Conservation (phyloP, 30 jellyfish, hydroid and myxozoan species). For the Hydractinia echinata region DNA sequence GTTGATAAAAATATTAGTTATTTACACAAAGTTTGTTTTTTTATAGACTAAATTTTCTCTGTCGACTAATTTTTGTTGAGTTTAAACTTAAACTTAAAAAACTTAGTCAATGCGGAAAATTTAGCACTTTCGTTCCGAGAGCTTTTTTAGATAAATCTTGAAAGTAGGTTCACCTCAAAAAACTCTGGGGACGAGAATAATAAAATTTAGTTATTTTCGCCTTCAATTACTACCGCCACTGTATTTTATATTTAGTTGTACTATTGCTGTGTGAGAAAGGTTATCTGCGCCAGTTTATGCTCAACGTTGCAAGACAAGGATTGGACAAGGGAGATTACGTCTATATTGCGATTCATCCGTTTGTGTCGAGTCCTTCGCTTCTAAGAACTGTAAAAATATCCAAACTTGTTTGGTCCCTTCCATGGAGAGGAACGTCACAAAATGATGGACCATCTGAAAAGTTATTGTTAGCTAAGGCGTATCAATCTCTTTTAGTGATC, state of each 20-base stretch:
- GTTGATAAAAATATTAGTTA: too few species aligned
- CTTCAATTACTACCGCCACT: neutral
- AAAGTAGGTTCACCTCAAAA: too few species aligned
- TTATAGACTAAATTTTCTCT: too few species aligned
- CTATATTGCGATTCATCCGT: slow-evolving; percentile 45
- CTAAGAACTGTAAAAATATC: neutral
- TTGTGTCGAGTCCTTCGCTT: neutral
- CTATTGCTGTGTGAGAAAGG: slow-evolving; percentile 24
- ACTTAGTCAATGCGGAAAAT: too few species aligned
- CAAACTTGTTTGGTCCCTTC: slow-evolving; percentile 19
- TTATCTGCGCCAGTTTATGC: slow-evolving; percentile 26
- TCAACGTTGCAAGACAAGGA: slow-evolving; percentile 45
- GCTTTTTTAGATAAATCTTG: too few species aligned
- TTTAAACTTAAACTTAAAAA: too few species aligned
- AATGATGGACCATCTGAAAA: neutral
- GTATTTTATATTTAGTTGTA: slow-evolving; percentile 21
- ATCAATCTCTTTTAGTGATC: slow-evolving; percentile 16
- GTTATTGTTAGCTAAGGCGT: neutral
- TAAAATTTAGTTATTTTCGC: too few species aligned
- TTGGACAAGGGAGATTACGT: slow-evolving; percentile 71
- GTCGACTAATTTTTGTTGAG: too few species aligned
- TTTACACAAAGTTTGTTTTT: too few species aligned
- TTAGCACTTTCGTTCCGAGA: too few species aligned
- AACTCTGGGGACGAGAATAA: too few species aligned
- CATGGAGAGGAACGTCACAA: slow-evolving; percentile 4